Conservation (phyloP, 2,888 invertebrate genomes). For the Charanyca ferruginea region DNA sequence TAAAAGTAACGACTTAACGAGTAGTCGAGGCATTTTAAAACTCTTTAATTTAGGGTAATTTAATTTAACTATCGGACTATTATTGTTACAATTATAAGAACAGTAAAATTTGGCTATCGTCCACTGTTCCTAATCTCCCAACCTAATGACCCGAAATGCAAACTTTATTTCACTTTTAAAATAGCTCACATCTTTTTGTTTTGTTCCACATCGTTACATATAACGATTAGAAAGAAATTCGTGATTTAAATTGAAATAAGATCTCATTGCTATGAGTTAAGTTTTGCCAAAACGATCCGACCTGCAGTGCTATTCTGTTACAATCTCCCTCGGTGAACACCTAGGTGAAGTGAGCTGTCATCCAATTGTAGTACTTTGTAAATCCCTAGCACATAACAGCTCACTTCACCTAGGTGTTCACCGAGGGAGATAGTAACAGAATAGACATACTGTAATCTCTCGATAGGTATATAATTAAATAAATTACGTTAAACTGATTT, state of each 20-base stretch:
- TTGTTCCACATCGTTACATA: conserved; percentile 34
- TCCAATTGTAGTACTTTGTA: too few species aligned
- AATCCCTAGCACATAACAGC: too few species aligned
- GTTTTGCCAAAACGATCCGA: not conserved
- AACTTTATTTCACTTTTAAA: conserved; percentile 59
- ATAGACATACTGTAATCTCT: too few species aligned
- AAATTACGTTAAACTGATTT: too few species aligned
- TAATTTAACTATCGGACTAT: conserved; percentile 44
- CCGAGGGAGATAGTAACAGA: too few species aligned
- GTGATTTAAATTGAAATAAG: conserved; percentile 1
- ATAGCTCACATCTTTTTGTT: conserved; percentile 49
- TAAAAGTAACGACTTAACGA: too few species aligned
- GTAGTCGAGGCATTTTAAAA: conserved; percentile 21
- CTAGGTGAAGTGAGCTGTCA: too few species aligned
- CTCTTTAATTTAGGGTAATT: conserved; percentile 40
- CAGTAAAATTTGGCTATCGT: conserved; percentile 57
- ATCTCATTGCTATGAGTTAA: not conserved
- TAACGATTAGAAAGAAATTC: conserved; percentile 27
- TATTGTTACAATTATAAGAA: conserved; percentile 55
- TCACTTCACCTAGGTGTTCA: too few species aligned
- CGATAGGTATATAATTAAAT: too few species aligned
- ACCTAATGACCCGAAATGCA: conserved; percentile 57
- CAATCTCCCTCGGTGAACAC: too few species aligned
- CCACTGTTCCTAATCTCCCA: conserved; percentile 55
- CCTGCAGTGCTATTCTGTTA: too few species aligned